Base-by-base conservation (phyloP, 37 sponge, comb jelly and placozoan species). In the Halichondria panicea region DNA sequence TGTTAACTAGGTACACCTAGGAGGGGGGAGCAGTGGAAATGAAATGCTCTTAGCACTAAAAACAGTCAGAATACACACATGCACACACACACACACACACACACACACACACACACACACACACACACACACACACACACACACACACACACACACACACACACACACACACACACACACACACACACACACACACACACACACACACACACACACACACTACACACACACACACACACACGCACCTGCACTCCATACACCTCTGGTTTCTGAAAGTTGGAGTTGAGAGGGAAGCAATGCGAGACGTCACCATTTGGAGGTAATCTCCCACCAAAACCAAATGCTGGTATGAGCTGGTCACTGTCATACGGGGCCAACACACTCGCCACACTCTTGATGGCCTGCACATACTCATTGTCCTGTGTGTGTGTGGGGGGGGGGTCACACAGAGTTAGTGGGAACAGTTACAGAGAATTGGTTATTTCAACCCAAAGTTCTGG, bases 251-350 rank as follows among this genome's bases (percentile, higher is more conserved):
- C 68, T 45, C 94, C 94, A 62, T 71, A 63, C 11, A 94, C 90
- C 27, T 89, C 90, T 55, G 94, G 94, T 9, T 54, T 65, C 50
- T 82, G 57, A 1, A 73, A 40, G 54, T 86, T 87, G 32, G 83
- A 83, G 45, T 82, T 89, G 30, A 94, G 84, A 67, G 90, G 87
- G 75, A 94, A 94, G 75, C 94, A 94, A 62, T 94, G 94, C 18
- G 87, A 94, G 46, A 89, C 84, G 13, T 84, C 62, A 15, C 79
- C 76, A 61, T 67, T 40, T 5, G 87, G 95, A 42, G 88, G 92
- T 6, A 84, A 36, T 24, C 81, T 75, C 27, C 86, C 95, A 11
- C 95, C 95, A 78, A 95, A 95, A 32, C 96, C 96, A 88, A 70
- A 95, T 3, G 63, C 86, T 5, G 96, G 96, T 50, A 90, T 82